Evolutionary conservation across 53 echinoderm and acorn worm genomes (phyloP), one percentile per base, ranked within the genome.

Genomic region (Luidia sarsii): DNA sequence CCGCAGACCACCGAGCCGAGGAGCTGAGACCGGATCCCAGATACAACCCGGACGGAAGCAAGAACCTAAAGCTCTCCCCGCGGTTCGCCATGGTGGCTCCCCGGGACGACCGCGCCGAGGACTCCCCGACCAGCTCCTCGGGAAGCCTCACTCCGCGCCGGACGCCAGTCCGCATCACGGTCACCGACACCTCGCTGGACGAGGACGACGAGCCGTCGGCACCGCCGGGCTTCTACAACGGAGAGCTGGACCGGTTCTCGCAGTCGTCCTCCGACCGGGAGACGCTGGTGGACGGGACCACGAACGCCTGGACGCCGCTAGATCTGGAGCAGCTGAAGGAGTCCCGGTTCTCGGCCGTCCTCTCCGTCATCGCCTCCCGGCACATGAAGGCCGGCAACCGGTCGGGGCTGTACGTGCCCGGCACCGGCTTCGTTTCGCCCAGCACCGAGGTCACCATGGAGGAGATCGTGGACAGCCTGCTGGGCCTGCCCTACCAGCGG

Each of bases 381-480:
- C 82, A 67, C 67, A 68, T 57, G 67, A 67, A 60, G 48, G 46
- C 49, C 14, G 49, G 67, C 16, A 51, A 57, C 57, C 41, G 80
- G 33, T 73, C 73, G 2, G 75, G 75, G 6, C 10, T 61, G 18
- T 65, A 64, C 30, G 38, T 82, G 16, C 68, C 82, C 22, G 65
- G 72, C 1, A 80, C 56, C 28, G 50, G 19, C 10, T 68, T 67
- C 38, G 67, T 85, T n/a, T 88, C 85, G 28, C 88, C 88, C 3
- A 80, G 74, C 39, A n/a, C n/a, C n/a, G 84, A 82, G 30, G 83
- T 89, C 16, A 87, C 86, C 39, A 93, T 93, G 93, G 93, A 93
- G 39, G 88, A 93, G 68, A 89, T 93, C 29, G 87, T 93, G 22
- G 93, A 93, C 48, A 90, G 93, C 57, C 64, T 93, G 56, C 50